A percentile compares a stretch with the other conserved stretches of the same genome.
phyloP scores from a whole-genome alignment of 2,113 vertebrate species.

The Pseudorhombus dupliciocellatus region DNA sequence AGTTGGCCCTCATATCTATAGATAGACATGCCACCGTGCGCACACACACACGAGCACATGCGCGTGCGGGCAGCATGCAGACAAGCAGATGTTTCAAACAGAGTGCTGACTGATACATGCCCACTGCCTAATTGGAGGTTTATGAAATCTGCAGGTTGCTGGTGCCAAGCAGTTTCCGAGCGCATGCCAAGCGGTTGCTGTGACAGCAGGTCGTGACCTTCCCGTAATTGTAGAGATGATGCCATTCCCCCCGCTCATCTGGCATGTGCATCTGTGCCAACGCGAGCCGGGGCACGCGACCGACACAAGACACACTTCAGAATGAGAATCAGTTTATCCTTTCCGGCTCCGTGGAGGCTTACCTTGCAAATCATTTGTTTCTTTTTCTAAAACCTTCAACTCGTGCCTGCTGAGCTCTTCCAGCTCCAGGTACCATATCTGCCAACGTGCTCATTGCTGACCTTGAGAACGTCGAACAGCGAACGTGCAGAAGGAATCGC shows the following conservation, averaged over 20 bases:
- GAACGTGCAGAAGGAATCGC: neutral
- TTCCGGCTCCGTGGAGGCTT: slow-evolving; percentile 3
- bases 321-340: slow-evolving; percentile 13
- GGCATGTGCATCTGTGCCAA: slow-evolving; percentile 64
- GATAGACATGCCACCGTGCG: no score
- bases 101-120: slow-evolving; percentile 72
- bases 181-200: slow-evolving; percentile 67
- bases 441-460: neutral
- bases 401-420: slow-evolving; percentile 5
- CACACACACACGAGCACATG: slow-evolving; percentile 14
- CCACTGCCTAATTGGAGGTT: slow-evolving; percentile 75
- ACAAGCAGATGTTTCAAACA: slow-evolving; percentile 72
- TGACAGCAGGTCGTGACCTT: slow-evolving; percentile 73
- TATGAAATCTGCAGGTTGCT: slow-evolving; percentile 72
- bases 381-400: slow-evolving; percentile 1
- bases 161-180: slow-evolving; percentile 72
- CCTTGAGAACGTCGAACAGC: slow-evolving; percentile 2
- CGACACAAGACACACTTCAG: slow-evolving; percentile 16
- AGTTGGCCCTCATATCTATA: no score
- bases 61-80: slow-evolving; percentile 21
- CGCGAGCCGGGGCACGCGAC: slow-evolving; percentile 12
- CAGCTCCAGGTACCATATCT: slow-evolving; percentile 8
- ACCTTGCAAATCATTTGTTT: slow-evolving; percentile 5
- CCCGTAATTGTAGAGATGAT: slow-evolving; percentile 75
- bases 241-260: slow-evolving; percentile 67